A percentile compares a stretch with the other conserved stretches of the same genome.
phyloP scores from a whole-genome alignment of 2,797 vertebrate species.

The Sternotherus odoratus region DNA sequence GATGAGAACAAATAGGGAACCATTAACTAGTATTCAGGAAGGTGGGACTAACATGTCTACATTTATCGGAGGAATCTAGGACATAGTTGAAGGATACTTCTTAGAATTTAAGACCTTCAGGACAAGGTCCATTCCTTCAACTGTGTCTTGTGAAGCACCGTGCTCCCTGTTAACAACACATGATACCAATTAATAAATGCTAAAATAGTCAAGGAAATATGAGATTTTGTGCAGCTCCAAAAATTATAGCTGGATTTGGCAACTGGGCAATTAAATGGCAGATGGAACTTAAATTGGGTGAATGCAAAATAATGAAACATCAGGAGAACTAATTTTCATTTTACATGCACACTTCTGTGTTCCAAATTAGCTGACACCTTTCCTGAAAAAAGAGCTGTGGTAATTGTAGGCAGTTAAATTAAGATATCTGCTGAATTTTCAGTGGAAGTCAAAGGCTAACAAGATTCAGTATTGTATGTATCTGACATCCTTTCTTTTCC shows the following conservation, averaged over 20 bases:
- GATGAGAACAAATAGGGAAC: not conserved
- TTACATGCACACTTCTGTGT: slow-evolving; percentile 33
- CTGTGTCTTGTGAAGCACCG: not conserved
- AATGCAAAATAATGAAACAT: slow-evolving; percentile 41
- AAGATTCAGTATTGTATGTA: slow-evolving; percentile 25
- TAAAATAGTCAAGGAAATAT: not conserved
- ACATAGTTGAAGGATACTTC: not conserved
- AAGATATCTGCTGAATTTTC: slow-evolving; percentile 40
- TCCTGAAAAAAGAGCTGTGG: not conserved
- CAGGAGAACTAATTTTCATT: slow-evolving; percentile 46
- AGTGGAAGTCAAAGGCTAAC: slow-evolving; percentile 33
- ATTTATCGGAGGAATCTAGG: not conserved
- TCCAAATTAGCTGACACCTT: slow-evolving; percentile 48
- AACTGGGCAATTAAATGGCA: not conserved
- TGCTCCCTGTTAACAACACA: too few species aligned
- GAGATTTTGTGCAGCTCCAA: not conserved
- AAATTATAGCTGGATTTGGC: slow-evolving; percentile 6
- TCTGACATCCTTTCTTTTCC: slow-evolving; percentile 1
- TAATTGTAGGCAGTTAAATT: slow-evolving; percentile 49
- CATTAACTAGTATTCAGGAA: not conserved
- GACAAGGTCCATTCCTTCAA: not conserved
- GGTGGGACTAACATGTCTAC: not conserved
- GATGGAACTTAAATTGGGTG: slow-evolving; percentile 32
- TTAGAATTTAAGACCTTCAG: not conserved
- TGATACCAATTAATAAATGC: too few species aligned